These are phyloP conservation scores for Allenopithecus nigroviridis DNA, from an alignment of 2,797 vertebrate genomes.

Conservation along the genomic window DNA sequence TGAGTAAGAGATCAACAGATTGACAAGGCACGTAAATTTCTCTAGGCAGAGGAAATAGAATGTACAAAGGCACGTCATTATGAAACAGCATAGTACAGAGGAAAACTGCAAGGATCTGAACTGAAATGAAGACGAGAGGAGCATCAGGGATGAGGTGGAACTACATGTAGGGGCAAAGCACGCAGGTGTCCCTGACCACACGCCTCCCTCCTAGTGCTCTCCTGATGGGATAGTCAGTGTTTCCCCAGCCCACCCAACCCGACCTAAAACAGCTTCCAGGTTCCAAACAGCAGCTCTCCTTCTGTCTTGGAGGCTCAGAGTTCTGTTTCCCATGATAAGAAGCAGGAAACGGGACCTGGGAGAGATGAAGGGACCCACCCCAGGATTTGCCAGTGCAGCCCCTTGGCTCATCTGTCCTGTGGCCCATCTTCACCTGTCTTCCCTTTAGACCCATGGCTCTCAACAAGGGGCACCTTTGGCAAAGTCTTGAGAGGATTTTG, in stretches of 20 bases:
- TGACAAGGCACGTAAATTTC: background rate
- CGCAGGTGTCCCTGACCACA: background rate
- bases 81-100: background rate
- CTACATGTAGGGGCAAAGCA: background rate
- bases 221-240: background rate
- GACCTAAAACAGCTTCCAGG: background rate
- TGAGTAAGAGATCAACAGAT: background rate
- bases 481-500: background rate
- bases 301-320: background rate
- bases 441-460: background rate
- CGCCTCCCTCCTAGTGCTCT: background rate
- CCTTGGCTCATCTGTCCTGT: too few species aligned
- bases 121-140: background rate
- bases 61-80: background rate
- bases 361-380: background rate
- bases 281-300: background rate
- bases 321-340: background rate
- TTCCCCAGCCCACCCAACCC: background rate
- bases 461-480: background rate
- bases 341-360: background rate
- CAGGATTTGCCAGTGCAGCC: background rate
- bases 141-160: too few species aligned
- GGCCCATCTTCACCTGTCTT: background rate
- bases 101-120: background rate
- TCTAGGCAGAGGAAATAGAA: background rate